A percentile compares a stretch with the other conserved stretches of the same genome.
phyloP scores from a whole-genome alignment of 2,113 vertebrate species.

The Girardinichthys multiradiatus region DNA sequence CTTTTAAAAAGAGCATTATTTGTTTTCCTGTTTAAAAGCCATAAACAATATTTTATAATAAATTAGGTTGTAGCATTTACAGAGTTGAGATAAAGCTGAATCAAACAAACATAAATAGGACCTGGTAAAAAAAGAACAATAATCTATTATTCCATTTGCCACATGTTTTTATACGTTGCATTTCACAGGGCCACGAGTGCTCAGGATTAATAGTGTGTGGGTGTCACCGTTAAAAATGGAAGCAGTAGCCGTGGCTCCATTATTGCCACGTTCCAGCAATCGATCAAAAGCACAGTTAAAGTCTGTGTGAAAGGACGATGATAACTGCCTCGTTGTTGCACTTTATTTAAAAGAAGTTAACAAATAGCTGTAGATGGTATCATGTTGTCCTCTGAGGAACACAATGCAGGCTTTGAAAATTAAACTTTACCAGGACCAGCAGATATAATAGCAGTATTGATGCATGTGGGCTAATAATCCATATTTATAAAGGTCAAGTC shows the following conservation, averaged over 20 bases:
- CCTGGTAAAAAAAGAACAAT: neutral
- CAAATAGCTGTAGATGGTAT: neutral
- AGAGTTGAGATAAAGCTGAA: neutral
- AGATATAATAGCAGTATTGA: neutral
- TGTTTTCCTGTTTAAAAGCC: too few relatives aligned
- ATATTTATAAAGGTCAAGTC: neutral
- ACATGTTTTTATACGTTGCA: neutral
- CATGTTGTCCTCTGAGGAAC: neutral
- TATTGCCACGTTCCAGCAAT: neutral
- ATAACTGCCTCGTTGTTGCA: neutral
- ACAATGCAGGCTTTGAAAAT: neutral
- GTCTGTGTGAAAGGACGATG: neutral
- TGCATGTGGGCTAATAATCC: neutral
- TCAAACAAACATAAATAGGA: conserved; percentile 14
- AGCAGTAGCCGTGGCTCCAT: neutral
- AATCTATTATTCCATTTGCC: conserved; percentile 21
- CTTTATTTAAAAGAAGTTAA: neutral
- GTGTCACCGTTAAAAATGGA: neutral
- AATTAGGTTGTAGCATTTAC: too few relatives aligned
- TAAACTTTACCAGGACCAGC: neutral
- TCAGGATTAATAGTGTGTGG: neutral
- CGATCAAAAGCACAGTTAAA: neutral
- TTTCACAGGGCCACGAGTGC: neutral
- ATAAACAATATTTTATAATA: neutral
- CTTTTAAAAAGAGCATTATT: too few relatives aligned